Evolutionary conservation across 2,113 vertebrate genomes (phyloP).

Genomic region (Eubucco bourcierii): DNA sequence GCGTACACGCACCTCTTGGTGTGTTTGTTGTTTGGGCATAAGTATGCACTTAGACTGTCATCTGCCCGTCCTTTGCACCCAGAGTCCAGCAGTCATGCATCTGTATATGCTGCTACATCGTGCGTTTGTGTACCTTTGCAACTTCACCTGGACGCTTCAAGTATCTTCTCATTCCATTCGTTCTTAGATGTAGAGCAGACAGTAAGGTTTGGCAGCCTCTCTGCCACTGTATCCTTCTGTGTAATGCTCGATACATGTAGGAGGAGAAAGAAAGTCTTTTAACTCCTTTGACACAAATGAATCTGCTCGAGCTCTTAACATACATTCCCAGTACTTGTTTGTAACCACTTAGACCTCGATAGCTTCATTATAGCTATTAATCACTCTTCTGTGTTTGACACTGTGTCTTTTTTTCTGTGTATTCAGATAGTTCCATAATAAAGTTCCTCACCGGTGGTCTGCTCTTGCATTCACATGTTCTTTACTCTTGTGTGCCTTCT

Average conservation of each 20-base stretch:
- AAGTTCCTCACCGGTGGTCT: background rate
- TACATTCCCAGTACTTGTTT: background rate
- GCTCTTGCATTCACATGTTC: background rate
- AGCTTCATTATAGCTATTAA: background rate
- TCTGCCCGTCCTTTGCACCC: background rate
- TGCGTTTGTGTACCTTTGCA: background rate
- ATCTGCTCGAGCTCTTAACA: background rate
- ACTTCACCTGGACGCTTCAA: fast-evolving
- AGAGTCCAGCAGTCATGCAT: fast-evolving
- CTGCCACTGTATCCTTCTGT: background rate
- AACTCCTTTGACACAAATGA: background rate
- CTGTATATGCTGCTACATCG: fast-evolving
- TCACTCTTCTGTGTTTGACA: fast-evolving
- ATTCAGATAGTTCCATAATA: background rate
- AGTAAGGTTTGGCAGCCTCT: background rate
- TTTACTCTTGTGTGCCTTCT: background rate
- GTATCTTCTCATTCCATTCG: fast-evolving
- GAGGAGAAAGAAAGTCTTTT: background rate
- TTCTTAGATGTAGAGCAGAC: background rate
- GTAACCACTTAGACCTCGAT: background rate
- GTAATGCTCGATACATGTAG: background rate
- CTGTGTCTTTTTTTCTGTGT: background rate
- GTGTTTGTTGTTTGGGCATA: fast-evolving
- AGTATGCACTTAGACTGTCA: fast-evolving
- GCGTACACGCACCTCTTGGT: fast-evolving